These are phyloP conservation scores for Thalassarche chlororhynchos DNA, from an alignment of 2,113 vertebrate species.

Conservation along the genomic window DNA sequence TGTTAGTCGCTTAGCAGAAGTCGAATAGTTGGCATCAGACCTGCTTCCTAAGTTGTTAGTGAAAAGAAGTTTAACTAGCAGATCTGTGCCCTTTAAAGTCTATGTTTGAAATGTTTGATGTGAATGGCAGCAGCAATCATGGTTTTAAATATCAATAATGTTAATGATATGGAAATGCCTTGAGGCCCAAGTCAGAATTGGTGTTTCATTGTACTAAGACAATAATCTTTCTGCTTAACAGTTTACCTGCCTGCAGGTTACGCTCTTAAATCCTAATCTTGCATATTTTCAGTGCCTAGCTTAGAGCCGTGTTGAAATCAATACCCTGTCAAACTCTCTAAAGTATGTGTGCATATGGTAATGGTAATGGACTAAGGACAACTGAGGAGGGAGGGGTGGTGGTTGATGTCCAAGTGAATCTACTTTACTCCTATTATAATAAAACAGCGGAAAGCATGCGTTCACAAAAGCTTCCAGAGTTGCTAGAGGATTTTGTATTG, in stretches of 20 bases:
- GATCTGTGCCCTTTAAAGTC: not conserved
- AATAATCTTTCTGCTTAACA: not conserved
- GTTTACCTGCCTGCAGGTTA: not conserved
- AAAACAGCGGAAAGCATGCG: not conserved
- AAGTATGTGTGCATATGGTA: not conserved
- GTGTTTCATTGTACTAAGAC: not conserved
- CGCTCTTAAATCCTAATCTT: not conserved
- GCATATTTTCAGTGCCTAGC: not conserved
- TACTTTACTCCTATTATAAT: not conserved
- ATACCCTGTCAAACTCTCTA: not conserved
- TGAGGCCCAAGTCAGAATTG: not conserved
- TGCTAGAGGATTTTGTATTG: not conserved
- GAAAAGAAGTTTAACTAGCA: not conserved
- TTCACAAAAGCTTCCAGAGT: not conserved
- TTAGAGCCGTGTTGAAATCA: not conserved
- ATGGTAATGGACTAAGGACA: not conserved
- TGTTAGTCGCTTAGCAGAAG: not conserved
- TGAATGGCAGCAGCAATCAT: not conserved
- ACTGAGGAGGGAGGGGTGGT: not conserved
- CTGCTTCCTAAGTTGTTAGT: not conserved
- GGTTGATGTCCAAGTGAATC: not conserved
- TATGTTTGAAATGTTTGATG: not conserved
- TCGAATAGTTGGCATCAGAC: not conserved
- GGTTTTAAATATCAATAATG: not conserved
- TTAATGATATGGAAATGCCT: not conserved